Evolutionary conservation across 35 echinoderm and acorn worm species (phyloP), one percentile per base, ranked within the genome.

Genomic region (Eucidaris tribuloides): DNA sequence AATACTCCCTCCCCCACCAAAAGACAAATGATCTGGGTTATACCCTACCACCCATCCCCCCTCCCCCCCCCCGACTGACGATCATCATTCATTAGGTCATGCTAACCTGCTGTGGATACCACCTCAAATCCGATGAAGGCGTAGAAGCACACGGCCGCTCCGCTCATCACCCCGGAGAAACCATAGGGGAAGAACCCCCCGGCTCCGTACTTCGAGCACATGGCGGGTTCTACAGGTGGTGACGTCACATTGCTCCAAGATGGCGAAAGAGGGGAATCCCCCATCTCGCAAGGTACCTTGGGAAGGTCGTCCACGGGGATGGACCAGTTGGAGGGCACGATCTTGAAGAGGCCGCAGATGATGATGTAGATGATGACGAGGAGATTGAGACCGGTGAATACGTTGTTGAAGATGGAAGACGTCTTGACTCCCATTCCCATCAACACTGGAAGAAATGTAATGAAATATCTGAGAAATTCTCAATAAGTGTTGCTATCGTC

Each of bases 171-270:
- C 31, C 90, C 90, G 0, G 68, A 46, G 5, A 82, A 45, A 25
- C 90, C 90, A 54, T 87, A 92, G n/a, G 90, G 90, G 33, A 82
- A 77, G 90, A 92, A 92, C 15, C 90, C 90, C n/a, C 90, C 90
- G 23, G 33, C 52, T 2, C 89, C 89, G 27, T 78, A 86, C 35
- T 72, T 39, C 13, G 77, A 79, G n/a, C 50, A 54, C 77, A 79
- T 72, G 33, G 23, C 33, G 2, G 66, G 66, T n/a, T 39, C 66
- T 40, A 9, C 66, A 7, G 33, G n/a, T n/a, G n/a, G n/a, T n/a
- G n/a, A n/a, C n/a, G n/a, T n/a, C n/a, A n/a, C n/a, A n/a, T n/a
- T n/a, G n/a, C n/a, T n/a, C n/a, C n/a, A n/a, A n/a, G n/a, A n/a
- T n/a, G n/a, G n/a, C n/a, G n/a, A n/a, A n/a, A n/a, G n/a, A n/a